These are phyloP conservation scores for Alces alces DNA, from an alignment of 2,113 vertebrate genomes.

Conservation along the genomic window DNA sequence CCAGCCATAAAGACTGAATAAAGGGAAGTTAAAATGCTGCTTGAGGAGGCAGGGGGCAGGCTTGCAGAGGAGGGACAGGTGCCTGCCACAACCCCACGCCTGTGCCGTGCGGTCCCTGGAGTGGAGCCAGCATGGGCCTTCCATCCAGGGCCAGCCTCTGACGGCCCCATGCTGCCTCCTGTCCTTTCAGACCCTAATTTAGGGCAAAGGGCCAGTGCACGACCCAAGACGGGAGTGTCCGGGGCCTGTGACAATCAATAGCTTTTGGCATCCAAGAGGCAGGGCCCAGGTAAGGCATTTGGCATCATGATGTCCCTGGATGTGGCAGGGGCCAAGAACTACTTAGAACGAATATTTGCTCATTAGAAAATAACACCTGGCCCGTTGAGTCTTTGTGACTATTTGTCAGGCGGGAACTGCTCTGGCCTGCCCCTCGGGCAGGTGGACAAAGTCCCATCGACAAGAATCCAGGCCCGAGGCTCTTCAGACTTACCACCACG, in stretches of 20 bases:
- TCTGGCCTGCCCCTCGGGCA: accelerated
- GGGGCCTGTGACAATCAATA: accelerated
- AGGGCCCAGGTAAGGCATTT: background rate
- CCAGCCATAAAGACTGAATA: background rate
- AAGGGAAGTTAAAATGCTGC: no score
- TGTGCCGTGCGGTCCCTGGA: background rate
- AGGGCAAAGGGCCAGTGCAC: background rate
- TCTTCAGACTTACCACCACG: constrained; percentile 89
- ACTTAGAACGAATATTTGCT: background rate
- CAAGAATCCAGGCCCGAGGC: accelerated
- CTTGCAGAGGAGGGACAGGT: background rate
- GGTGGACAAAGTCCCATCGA: background rate
- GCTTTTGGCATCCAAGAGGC: background rate
- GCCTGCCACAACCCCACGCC: background rate
- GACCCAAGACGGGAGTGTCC: background rate
- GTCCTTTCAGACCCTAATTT: background rate
- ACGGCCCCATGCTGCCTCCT: background rate
- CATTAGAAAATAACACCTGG: background rate
- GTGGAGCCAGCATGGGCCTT: background rate
- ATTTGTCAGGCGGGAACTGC: accelerated
- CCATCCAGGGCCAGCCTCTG: background rate
- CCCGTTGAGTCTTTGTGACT: background rate
- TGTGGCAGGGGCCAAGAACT: accelerated
- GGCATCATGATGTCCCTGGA: background rate
- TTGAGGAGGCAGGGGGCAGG: background rate